Evolutionary conservation across 2,113 vertebrate genomes (phyloP), one percentile per base, ranked within the genome.

Genomic region (Bagarius yarrelli): DNA sequence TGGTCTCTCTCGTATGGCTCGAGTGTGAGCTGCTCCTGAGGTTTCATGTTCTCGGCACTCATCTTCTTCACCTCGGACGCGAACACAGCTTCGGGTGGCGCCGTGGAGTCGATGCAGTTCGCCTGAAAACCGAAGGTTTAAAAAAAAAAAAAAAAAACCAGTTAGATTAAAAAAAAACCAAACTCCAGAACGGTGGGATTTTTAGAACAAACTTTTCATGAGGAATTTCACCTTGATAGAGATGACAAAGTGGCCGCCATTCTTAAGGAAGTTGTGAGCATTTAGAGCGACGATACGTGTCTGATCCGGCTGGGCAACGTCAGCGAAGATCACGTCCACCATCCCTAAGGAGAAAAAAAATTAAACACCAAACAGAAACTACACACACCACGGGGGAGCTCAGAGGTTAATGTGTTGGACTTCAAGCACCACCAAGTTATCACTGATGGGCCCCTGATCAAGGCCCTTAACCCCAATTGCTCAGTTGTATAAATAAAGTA

Each of bases 321-420:
- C 96, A 0, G 96, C 96, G 63, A 98, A 97, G 63, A 98, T 96
- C 11, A 98, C 96, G n/a, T 98, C 96, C 74, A 98, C 96, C 96
- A 98, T 98, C 0, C 95, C 96, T 98, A 84, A 9, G 83, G 60
- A 25, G 14, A 25, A 59, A 25, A 60, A 16, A 66, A 36, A 6
- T 12, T 23, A n/a, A n/a, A 67, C 19, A 67, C 21, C 13, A 50
- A 15, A 15, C 34, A 27, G 6, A 76, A 30, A 32, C 21, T n/a
- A 47, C 19, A 61, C 19, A n/a, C 0, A 50, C 47, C 36, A 40
- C 36, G 36, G 3, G 36, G 36, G 36, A 40, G 44, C 44, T 47
- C 44, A 47, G 44, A 8, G 9, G 44, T 47, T 47, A 47, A 4
- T 1, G 44, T 47, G 44, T 47, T 47, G 44, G 44, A 47, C 44